These are phyloP conservation scores for Thryonomys swinderianus DNA, from an alignment of 2,113 vertebrate species.

Conservation along the genomic window DNA sequence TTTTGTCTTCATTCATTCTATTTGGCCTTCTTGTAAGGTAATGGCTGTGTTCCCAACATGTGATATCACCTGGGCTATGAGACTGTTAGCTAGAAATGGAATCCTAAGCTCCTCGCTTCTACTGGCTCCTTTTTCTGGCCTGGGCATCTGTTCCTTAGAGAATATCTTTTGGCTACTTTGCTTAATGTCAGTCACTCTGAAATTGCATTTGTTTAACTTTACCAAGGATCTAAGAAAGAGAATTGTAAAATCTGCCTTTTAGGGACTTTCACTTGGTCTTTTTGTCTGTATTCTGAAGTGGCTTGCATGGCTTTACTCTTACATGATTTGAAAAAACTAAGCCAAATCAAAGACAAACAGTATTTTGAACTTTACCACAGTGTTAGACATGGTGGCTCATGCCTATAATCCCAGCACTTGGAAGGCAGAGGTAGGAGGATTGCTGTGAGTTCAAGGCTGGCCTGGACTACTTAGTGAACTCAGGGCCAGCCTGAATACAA, in stretches of 20 bases:
- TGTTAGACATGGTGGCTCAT: too few relatives aligned
- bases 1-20: conserved; percentile 52
- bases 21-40: conserved; percentile 6
- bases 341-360: conserved; percentile 11
- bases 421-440: too few relatives aligned
- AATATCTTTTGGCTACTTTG: conserved; percentile 9
- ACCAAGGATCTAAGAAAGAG: not conserved
- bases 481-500: too few relatives aligned
- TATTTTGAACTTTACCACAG: too few relatives aligned
- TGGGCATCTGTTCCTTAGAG: conserved; percentile 30
- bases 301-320: conserved; percentile 39
- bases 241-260: conserved; percentile 38
- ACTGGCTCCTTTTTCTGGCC: conserved; percentile 25
- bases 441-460: too few relatives aligned
- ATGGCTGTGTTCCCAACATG: not conserved
- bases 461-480: too few relatives aligned
- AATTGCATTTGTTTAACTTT: conserved; percentile 56
- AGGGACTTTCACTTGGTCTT: conserved; percentile 51
- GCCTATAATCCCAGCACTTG: too few relatives aligned
- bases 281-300: conserved; percentile 40
- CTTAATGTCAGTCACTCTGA: conserved; percentile 37
- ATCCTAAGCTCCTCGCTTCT: not conserved
- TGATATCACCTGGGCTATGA: not conserved
- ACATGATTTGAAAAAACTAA: conserved; percentile 10
- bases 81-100: conserved; percentile 7